phyloP scores from a whole-genome alignment of 2,888 invertebrate genomes.

The Pilophorus perplexus region DNA sequence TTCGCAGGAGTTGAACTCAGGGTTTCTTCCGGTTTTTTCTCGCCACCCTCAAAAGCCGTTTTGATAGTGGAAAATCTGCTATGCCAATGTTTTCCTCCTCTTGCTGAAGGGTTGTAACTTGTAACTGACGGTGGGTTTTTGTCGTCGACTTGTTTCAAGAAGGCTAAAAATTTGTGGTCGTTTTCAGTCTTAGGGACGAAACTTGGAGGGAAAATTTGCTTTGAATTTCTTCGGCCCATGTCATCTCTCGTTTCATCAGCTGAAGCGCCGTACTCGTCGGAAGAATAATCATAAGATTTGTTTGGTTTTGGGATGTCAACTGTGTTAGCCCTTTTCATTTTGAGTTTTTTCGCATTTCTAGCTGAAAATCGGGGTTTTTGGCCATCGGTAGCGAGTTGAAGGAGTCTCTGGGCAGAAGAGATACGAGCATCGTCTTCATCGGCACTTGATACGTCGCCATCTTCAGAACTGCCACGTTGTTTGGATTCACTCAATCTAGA shows the following conservation, averaged over 20 bases:
- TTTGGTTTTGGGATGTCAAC: conserved; percentile 78
- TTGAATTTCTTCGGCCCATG: conserved; percentile 50
- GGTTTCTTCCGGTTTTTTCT: conserved; percentile 27
- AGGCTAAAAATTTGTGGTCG: conserved; percentile 78
- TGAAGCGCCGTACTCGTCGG: conserved; percentile 54
- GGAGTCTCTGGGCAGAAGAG: conserved; percentile 49
- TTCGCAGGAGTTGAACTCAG: conserved; percentile 54
- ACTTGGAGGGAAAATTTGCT: conserved; percentile 59
- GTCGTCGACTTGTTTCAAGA: conserved; percentile 72
- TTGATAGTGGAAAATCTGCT: conserved; percentile 80
- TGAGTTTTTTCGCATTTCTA: conserved; percentile 62
- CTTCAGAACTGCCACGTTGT: conserved; percentile 45
- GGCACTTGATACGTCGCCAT: conserved; percentile 49
- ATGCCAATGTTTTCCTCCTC: conserved; percentile 68
- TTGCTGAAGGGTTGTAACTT: conserved; percentile 50
- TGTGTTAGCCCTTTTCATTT: conserved; percentile 85
- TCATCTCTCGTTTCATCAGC: conserved; percentile 48
- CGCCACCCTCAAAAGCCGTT: conserved; percentile 68
- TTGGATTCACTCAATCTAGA: too few relatives aligned
- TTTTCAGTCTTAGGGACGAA: conserved; percentile 81
- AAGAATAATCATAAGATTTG: conserved; percentile 54
- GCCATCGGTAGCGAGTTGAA: conserved; percentile 49
- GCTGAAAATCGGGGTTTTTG: conserved; percentile 44
- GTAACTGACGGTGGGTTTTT: conserved; percentile 52
- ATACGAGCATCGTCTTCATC: conserved; percentile 47